Evolutionary conservation across 2,113 vertebrate species (phyloP).

Genomic region (Oryzias curvinotus): DNA sequence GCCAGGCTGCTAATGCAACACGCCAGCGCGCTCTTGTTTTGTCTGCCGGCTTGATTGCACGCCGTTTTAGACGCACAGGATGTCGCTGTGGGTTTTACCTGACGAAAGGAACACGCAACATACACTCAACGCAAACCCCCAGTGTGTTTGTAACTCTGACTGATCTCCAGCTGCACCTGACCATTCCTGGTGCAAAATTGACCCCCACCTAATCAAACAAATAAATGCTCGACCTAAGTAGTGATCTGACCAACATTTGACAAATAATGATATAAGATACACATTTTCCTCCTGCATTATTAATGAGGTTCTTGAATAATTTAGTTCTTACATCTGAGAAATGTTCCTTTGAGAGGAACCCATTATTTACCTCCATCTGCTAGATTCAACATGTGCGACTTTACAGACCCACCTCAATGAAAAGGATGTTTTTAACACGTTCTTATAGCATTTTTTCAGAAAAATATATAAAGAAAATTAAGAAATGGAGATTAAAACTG

Average conservation of each 20-base stretch:
- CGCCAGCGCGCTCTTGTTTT: conserved; percentile 14
- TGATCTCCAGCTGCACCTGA: conserved; percentile 22
- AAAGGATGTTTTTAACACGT: no score
- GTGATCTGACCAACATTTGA: conserved; percentile 8
- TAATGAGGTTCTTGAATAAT: not conserved
- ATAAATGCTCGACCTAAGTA: not conserved
- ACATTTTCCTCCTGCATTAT: not conserved
- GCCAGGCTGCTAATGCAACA: conserved; percentile 43
- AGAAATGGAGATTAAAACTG: no score
- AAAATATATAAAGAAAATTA: no score
- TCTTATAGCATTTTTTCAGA: no score
- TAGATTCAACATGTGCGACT: no score
- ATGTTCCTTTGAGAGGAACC: no score
- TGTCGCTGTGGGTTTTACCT: conserved; percentile 48
- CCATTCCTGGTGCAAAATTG: conserved; percentile 11
- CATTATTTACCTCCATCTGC: no score
- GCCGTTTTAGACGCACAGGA: conserved; percentile 46
- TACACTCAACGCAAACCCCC: conserved; percentile 3
- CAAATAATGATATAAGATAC: not conserved
- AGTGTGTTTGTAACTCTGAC: conserved; percentile 24
- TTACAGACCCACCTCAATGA: no score
- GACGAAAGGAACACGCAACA: conserved; percentile 41
- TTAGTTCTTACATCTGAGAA: not conserved
- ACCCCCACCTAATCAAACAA: conserved; percentile 6
- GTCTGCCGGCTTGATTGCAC: conserved; percentile 26